A percentile compares a stretch with the other conserved stretches of the same genome.
Conservation (phyloP, 1,140 invertebrate species). For the Halesus radiatus region DNA sequence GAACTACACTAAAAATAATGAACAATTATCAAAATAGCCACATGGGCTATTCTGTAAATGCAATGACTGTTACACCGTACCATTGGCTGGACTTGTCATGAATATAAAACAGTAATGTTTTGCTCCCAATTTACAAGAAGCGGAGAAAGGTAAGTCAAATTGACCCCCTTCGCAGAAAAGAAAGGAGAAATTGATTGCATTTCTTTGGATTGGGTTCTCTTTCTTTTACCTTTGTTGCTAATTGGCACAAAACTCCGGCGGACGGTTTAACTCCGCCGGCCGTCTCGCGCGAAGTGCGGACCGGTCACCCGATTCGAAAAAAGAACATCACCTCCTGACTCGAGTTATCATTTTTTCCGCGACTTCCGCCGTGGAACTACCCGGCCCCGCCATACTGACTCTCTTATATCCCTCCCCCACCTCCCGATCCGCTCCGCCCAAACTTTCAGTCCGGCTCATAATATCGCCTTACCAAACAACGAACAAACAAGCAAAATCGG, state of each 20-base stretch:
- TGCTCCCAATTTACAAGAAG: too few relatives aligned
- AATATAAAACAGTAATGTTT: too few relatives aligned
- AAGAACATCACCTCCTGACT: slow-evolving; percentile 6
- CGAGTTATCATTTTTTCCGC: slow-evolving; percentile 30
- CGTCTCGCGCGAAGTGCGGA: neutral
- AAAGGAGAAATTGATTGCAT: too few relatives aligned
- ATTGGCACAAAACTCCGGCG: neutral
- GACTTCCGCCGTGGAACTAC: slow-evolving; percentile 29
- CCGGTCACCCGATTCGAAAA: slow-evolving; percentile 29
- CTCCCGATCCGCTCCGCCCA: neutral
- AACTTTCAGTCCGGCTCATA: neutral
- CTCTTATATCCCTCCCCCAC: slow-evolving; percentile 2
- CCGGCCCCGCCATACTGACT: neutral
- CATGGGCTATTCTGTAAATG: too few relatives aligned
- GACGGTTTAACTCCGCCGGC: neutral
- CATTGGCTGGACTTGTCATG: too few relatives aligned
- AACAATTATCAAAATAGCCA: too few relatives aligned
- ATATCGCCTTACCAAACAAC: neutral
- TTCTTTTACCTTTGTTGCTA: too few relatives aligned
- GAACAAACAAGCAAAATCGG: neutral
- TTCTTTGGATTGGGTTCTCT: too few relatives aligned
- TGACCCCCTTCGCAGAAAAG: too few relatives aligned
- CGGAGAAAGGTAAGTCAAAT: too few relatives aligned
- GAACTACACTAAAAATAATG: too few relatives aligned
- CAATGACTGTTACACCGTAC: too few relatives aligned